A percentile compares a stretch with the other conserved stretches of the same genome.
phyloP scores from a whole-genome alignment of 2,888 invertebrate species.

The Rhogogaster chlorosoma region DNA sequence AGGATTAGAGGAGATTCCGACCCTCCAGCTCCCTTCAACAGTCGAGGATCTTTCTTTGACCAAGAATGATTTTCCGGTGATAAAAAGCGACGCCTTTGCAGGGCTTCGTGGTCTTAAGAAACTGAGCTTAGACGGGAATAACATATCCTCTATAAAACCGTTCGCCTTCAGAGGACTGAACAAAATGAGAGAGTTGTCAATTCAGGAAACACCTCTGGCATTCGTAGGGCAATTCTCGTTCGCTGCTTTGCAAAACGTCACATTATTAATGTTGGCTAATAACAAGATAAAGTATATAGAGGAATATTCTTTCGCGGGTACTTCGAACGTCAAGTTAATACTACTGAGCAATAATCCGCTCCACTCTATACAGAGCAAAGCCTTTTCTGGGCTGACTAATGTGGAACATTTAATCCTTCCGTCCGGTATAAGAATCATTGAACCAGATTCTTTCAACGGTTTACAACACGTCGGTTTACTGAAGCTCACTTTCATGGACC shows the following conservation, averaged over 20 bases:
- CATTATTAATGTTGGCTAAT: slow-evolving; percentile 84
- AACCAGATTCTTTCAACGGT: slow-evolving; percentile 90
- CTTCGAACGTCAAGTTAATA: slow-evolving; percentile 90
- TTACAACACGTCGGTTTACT: slow-evolving; percentile 90
- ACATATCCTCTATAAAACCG: slow-evolving; percentile 89
- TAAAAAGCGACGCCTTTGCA: slow-evolving; percentile 90
- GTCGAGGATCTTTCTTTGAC: slow-evolving; percentile 93
- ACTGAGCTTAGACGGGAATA: slow-evolving; percentile 92
- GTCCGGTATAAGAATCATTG: slow-evolving; percentile 87
- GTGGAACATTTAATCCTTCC: slow-evolving; percentile 92
- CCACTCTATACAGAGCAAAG: slow-evolving; percentile 88
- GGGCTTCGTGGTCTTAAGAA: slow-evolving; percentile 90
- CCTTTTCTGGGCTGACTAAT: slow-evolving; percentile 91
- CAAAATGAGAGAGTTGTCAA: slow-evolving; percentile 88
- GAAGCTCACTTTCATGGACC: slow-evolving; percentile 91
- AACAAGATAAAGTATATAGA: slow-evolving; percentile 86
- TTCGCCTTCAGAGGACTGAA: slow-evolving; percentile 93
- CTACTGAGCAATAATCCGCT: slow-evolving; percentile 92
- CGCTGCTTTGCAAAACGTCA: slow-evolving; percentile 90
- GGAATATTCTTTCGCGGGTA: slow-evolving; percentile 92
- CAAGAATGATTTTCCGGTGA: slow-evolving; percentile 90
- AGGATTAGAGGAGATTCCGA: slow-evolving; percentile 88
- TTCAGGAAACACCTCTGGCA: slow-evolving; percentile 91
- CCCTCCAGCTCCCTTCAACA: slow-evolving; percentile 85
- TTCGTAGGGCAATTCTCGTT: slow-evolving; percentile 92